A percentile compares a stretch with the other conserved stretches of the same genome.
Evolutionary conservation across 2,888 invertebrate genomes (phyloP).

Genomic region (Noctua fimbriata): DNA sequence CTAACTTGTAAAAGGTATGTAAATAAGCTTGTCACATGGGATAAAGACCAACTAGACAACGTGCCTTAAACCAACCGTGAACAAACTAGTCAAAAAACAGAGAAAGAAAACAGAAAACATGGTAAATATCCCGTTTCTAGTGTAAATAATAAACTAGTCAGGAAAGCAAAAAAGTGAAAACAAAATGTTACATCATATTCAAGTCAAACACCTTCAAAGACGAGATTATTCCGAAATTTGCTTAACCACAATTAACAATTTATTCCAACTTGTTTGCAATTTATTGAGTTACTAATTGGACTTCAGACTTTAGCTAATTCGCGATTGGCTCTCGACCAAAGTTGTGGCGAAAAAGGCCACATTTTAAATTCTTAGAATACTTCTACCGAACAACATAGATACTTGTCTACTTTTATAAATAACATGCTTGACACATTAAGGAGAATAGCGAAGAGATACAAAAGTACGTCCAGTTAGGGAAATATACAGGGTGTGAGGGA

Average conservation of each 20-base stretch:
- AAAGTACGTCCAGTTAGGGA: neutral
- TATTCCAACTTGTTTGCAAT: slow-evolving; percentile 46
- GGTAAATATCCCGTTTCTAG: too few species aligned
- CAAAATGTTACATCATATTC: neutral
- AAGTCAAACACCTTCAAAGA: slow-evolving; percentile 8
- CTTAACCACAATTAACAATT: slow-evolving; percentile 21
- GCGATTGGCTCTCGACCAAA: slow-evolving; percentile 45
- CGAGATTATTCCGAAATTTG: slow-evolving; percentile 23
- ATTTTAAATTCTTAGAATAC: slow-evolving; percentile 24
- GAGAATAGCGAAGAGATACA: neutral
- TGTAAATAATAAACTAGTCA: neutral
- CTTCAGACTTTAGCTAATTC: slow-evolving; percentile 34
- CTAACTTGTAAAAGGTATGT: slow-evolving; percentile 6
- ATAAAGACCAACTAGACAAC: neutral
- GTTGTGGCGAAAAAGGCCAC: slow-evolving; percentile 16
- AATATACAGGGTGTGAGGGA: too few species aligned
- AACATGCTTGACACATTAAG: neutral
- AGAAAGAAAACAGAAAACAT: too few species aligned
- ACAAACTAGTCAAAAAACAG: neutral
- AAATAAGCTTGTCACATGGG: neutral
- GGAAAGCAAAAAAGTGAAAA: slow-evolving; percentile 8
- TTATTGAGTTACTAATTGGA: slow-evolving; percentile 48
- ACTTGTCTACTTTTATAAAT: neutral
- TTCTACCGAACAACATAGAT: neutral
- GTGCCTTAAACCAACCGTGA: slow-evolving; percentile 3